Evolutionary conservation across 2,113 vertebrate genomes (phyloP), one percentile per base, ranked within the genome.

Genomic region (Catharus bicknelli): DNA sequence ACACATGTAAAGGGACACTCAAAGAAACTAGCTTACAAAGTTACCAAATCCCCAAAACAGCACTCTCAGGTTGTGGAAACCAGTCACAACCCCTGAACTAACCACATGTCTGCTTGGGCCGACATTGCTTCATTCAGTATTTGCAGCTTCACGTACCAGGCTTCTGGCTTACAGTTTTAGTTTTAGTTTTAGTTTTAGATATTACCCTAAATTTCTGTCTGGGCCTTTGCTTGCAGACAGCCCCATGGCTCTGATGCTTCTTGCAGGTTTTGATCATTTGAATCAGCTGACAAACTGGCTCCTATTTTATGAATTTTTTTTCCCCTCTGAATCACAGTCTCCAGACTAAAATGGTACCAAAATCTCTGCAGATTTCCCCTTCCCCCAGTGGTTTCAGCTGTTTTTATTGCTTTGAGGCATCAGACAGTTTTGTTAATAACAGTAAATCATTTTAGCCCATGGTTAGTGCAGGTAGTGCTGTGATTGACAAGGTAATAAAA

Each of bases 401-500:
- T 87, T 97, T 96, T 96, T 94, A 95, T 96, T 95, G 95, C 96
- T 96, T 81, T 88, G 84, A 94, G 97, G 96, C 96, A 97, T 77
- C 93, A 97, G 96, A 92, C 86, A 96, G 92, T 97, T 96, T 97
- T 97, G 94, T 97, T 97, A 98, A 97, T 97, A 98, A 98, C 66
- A 36, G 96, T 95, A 98, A 97, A 97, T 97, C 95, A 96, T 97
- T 97, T 97, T 91, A 95, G 96, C 95, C 92, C 80, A 94, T 97
- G 91, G 94, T 95, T 96, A 95, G 93, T 11, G 36, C 93, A 97
- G 95, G 94, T 95, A 93, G 75, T 82, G 68, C 89, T 96, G 97
- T 98, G 97, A 98, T 93, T 98, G 97, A 97, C 98, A 98, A 97
- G 97, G 96, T 97, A 97, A 98, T 98, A 97, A 97, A 98, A 97